A percentile compares a stretch with the other conserved stretches of the same genome.
Evolutionary conservation across 2,113 vertebrate genomes (phyloP).

Genomic region (Myanophis thanlyinensis): DNA sequence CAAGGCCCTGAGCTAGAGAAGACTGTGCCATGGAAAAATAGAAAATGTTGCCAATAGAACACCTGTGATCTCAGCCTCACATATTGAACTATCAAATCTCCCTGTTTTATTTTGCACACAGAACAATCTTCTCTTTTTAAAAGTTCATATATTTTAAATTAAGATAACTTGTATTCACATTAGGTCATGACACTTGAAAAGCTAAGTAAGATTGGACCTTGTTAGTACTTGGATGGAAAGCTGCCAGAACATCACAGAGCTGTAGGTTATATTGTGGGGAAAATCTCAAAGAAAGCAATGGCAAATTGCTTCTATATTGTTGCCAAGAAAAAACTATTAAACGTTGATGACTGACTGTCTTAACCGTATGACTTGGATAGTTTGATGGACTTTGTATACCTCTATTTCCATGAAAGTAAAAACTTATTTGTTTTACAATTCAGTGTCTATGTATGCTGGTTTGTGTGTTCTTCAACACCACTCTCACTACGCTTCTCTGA

Average conservation of each 20-base stretch:
- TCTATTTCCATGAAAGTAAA: too few species aligned
- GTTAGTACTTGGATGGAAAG: background rate
- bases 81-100: too few species aligned
- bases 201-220: background rate
- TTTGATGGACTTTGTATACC: too few species aligned
- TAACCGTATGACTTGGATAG: too few species aligned
- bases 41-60: background rate
- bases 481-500: too few species aligned
- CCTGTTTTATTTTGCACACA: background rate
- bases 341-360: too few species aligned
- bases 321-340: background rate
- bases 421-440: too few species aligned
- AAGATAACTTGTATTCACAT: background rate
- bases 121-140: background rate
- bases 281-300: background rate
- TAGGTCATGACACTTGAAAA: background rate
- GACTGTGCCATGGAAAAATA: background rate
- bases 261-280: background rate
- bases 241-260: background rate
- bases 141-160: background rate
- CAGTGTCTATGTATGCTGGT: too few species aligned
- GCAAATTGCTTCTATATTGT: background rate
- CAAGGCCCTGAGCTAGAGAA: background rate
- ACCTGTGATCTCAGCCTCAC: background rate
- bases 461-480: too few species aligned